phyloP scores from a whole-genome alignment of 2,797 vertebrate genomes.

The Acrossocheilus fasciatus region DNA sequence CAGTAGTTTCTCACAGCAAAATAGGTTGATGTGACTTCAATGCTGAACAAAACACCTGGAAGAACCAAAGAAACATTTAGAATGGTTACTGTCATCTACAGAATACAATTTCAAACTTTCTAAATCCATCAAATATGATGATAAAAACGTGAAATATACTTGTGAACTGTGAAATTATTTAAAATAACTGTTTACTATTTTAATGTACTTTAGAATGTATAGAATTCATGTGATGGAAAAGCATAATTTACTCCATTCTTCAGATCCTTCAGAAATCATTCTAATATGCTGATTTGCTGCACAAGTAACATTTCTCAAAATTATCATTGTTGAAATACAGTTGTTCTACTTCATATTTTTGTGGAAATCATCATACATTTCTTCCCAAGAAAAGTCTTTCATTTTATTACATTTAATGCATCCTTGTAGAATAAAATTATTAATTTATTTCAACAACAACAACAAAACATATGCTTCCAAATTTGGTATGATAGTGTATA shows the following conservation, averaged over 20 bases:
- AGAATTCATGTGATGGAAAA: background rate
- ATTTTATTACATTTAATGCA: background rate
- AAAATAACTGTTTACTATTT: background rate
- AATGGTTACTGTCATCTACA: background rate
- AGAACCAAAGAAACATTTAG: background rate
- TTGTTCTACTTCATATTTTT: background rate
- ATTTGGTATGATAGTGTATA: background rate
- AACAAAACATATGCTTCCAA: background rate
- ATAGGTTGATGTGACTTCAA: constrained; percentile 96
- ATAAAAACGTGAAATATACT: background rate
- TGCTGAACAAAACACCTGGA: constrained; percentile 94
- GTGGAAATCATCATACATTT: background rate
- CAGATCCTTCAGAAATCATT: background rate
- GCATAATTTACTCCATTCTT: background rate
- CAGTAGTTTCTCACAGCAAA: constrained; percentile 97
- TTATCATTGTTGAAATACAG: background rate
- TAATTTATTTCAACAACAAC: background rate
- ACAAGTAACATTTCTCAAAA: background rate
- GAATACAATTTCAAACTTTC: background rate
- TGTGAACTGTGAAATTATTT: background rate
- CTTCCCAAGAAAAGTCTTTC: background rate
- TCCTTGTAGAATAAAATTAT: background rate
- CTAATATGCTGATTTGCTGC: background rate
- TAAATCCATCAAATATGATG: background rate
- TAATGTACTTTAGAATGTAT: background rate